Conservation (phyloP, 2,797 vertebrate genomes). For the Erithacus rubecula region DNA sequence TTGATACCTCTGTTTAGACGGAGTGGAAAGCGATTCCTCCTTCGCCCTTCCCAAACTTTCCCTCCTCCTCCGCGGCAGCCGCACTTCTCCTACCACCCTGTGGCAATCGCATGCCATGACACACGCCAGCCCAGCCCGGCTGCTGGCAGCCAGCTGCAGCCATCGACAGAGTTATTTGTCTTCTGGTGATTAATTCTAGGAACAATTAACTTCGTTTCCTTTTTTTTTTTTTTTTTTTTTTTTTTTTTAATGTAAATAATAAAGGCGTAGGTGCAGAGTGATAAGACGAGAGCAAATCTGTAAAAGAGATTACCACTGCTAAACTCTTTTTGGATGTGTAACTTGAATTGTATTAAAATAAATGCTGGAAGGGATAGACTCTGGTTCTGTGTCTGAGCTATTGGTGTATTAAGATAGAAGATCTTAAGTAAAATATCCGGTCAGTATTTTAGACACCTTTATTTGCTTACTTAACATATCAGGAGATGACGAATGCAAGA, state of each 20-base stretch:
- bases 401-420: neutral
- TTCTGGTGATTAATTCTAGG: neutral
- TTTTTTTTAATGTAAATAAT: neutral
- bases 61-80: neutral
- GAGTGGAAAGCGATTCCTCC: neutral
- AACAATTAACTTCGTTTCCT: neutral
- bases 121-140: slow-evolving; percentile 21
- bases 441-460: neutral
- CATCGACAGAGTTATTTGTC: neutral
- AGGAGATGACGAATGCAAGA: neutral
- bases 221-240: too few relatives aligned
- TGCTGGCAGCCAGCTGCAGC: neutral
- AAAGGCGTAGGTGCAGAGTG: neutral
- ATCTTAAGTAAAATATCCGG: neutral
- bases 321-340: neutral
- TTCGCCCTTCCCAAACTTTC: slow-evolving; percentile 1
- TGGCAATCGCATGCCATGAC: slow-evolving; percentile 79
- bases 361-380: neutral
- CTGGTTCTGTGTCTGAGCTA: neutral
- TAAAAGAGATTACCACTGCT: neutral
- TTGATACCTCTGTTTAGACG: slow-evolving; percentile 46
- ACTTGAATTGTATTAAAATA: neutral
- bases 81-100: slow-evolving; percentile 80
- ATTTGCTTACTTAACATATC: neutral
- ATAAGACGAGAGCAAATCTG: neutral